Evolutionary conservation across 2,888 invertebrate species (phyloP), one percentile per base, ranked within the genome.

Genomic region (Diarsia mendica): DNA sequence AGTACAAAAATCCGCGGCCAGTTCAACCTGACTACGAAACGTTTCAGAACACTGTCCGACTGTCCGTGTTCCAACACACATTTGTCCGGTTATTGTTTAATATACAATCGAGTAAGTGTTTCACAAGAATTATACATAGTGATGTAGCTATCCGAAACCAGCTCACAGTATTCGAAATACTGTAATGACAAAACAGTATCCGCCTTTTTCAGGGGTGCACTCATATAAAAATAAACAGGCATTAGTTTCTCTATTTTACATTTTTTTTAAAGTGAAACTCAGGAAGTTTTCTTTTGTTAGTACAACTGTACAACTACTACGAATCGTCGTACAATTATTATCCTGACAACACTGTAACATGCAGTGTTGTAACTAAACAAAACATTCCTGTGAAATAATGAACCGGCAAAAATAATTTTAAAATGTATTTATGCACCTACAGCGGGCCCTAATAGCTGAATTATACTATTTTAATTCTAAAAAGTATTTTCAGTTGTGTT

Each of bases 331-430:
- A 3, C 15, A 18, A 4, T 55, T 68, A 66, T 23, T 9, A 28
- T 9, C 28, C 15, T 70, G 60, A 28, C 67, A 84, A 84, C 69
- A 63, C 63, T 49, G 11, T 0, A 1, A 11, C 8, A 28, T 1
- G 13, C 82, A 39, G 82, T 80, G 81, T 84, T 81, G 84, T 70
- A 60, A 80, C 65, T 23, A 15, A 75, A 74, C 63, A 74, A 84
- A 81, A 81, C 84, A 80, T 51, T 23, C 70, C n/a, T 20, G 18
- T 11, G 44, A 58, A 15, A 5, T 11, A 33, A 48, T 11, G 39
- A 33, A 80, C 84, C 84, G 81, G 84, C 69, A 58, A 80, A 82
- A 44, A 13, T 48, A 65, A 9, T 8, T 15, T 1, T 33, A 2
- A 61, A 5, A 5, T 55, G 44, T 11, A 46, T 46, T 13, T 79